These are phyloP conservation scores for Callipepla squamata DNA, from an alignment of 2,113 vertebrate genomes.

Conservation along the genomic window DNA sequence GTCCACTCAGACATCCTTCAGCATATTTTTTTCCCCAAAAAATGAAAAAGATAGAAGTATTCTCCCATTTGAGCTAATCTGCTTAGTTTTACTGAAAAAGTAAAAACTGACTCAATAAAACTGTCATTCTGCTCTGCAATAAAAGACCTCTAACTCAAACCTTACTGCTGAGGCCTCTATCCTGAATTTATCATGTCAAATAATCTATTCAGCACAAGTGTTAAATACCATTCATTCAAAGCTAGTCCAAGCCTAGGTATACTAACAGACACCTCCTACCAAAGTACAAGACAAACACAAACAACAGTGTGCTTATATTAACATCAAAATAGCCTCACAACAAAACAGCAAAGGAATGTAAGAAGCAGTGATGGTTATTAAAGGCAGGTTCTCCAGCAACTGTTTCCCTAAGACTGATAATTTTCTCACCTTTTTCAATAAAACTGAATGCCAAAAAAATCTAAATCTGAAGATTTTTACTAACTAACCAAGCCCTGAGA, in stretches of 20 bases:
- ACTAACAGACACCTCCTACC: neutral
- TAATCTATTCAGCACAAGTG: neutral
- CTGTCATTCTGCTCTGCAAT: neutral
- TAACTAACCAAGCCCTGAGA: neutral
- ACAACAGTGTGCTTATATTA: neutral
- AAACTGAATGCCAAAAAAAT: neutral
- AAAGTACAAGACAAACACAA: neutral
- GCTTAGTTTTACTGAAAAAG: neutral
- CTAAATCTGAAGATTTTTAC: neutral
- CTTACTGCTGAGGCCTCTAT: neutral
- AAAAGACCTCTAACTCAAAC: neutral
- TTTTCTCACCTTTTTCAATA: neutral
- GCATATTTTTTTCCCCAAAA: neutral
- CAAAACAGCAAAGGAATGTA: neutral
- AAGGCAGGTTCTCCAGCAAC: neutral
- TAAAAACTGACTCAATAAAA: neutral
- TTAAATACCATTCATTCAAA: neutral
- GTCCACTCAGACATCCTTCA: neutral
- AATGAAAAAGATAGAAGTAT: neutral
- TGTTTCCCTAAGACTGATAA: neutral
- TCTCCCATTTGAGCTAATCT: neutral
- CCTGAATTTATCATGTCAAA: neutral
- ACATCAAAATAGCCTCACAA: neutral
- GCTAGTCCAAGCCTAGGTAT: neutral
- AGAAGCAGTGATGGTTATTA: neutral